A percentile compares a stretch with the other conserved stretches of the same genome.
phyloP scores from a whole-genome alignment of 2,113 vertebrate species.

The Ctenodactylus gundi region DNA sequence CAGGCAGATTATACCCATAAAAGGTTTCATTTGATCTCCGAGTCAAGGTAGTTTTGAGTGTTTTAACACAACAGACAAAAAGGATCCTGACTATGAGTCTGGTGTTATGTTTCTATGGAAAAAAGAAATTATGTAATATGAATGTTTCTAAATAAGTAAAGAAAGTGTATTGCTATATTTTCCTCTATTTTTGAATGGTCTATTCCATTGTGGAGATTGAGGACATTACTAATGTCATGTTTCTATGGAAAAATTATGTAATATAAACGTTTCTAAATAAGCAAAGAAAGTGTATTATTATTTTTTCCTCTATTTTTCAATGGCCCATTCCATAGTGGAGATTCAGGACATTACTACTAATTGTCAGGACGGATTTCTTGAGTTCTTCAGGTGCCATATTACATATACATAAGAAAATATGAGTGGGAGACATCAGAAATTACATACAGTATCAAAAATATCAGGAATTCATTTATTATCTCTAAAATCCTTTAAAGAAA shows the following conservation, averaged over 20 bases:
- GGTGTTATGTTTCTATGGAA: background rate
- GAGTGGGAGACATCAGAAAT: background rate
- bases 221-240: background rate
- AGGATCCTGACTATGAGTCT: background rate
- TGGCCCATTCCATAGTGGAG: background rate
- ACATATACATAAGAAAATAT: background rate
- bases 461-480: background rate
- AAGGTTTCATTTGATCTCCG: background rate
- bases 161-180: background rate
- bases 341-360: background rate
- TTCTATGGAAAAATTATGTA: too few species aligned
- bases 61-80: background rate
- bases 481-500: conserved; percentile 17
- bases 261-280: background rate
- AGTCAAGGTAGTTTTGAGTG: background rate
- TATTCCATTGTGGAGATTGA: background rate
- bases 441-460: background rate
- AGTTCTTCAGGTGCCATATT: background rate
- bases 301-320: background rate
- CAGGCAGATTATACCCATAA: background rate
- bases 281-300: background rate
- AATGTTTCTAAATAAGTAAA: background rate
- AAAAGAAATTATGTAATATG: background rate
- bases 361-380: background rate
- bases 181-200: background rate